These are phyloP conservation scores for Ferrisia virgata DNA, from an alignment of 2,888 invertebrate species.

Conservation along the genomic window DNA sequence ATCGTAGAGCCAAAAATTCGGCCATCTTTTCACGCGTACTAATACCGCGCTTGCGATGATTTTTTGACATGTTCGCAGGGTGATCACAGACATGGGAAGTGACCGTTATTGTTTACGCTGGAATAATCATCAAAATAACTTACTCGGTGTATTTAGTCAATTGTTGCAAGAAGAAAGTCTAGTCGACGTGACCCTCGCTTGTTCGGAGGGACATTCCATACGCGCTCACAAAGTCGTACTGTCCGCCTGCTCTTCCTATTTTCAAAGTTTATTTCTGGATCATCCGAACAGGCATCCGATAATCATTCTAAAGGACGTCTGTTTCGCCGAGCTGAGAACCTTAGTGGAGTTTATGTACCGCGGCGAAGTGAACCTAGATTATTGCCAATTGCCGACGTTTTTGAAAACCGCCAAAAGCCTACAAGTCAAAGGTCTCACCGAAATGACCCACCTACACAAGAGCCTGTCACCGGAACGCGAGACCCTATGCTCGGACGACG, in stretches of 20 bases:
- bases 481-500: slow-evolving; percentile 11
- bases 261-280: slow-evolving; percentile 88
- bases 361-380: slow-evolving; percentile 92
- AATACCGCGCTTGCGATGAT: neutral
- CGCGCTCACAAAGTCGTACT: slow-evolving; percentile 93
- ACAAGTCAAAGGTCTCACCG: slow-evolving; percentile 88
- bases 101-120: slow-evolving; percentile 98
- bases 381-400: slow-evolving; percentile 85
- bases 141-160: slow-evolving; percentile 95
- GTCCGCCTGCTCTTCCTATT: slow-evolving; percentile 93
- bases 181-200: slow-evolving; percentile 94
- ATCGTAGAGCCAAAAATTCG: too few relatives aligned
- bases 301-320: slow-evolving; percentile 91
- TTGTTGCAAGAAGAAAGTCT: slow-evolving; percentile 92
- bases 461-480: slow-evolving; percentile 33
- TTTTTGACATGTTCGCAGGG: slow-evolving; percentile 33
- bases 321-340: slow-evolving; percentile 83
- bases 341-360: slow-evolving; percentile 96
- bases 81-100: slow-evolving; percentile 82
- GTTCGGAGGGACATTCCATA: slow-evolving; percentile 91
- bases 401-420: slow-evolving; percentile 89
- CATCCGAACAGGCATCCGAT: slow-evolving; percentile 90
- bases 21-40: too few relatives aligned
- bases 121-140: slow-evolving; percentile 98
- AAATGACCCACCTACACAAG: slow-evolving; percentile 73